These are phyloP conservation scores for Drosophila malerkotliana DNA, from an alignment of 1,140 invertebrate genomes.

Conservation along the genomic window DNA sequence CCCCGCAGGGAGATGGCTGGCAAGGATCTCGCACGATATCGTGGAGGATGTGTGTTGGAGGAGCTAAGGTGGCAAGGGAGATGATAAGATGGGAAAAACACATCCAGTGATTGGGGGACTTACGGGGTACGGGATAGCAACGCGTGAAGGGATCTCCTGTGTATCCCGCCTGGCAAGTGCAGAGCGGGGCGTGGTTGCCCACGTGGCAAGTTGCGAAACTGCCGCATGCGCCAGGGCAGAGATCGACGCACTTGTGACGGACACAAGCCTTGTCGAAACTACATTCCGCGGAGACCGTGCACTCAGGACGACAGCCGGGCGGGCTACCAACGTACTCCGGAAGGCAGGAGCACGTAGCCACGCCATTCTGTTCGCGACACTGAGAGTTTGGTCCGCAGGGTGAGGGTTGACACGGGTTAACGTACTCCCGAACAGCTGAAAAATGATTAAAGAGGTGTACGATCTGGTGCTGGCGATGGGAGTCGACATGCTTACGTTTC, in stretches of 20 bases:
- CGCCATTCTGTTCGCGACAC: constrained; percentile 87
- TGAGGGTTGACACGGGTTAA: constrained; percentile 86
- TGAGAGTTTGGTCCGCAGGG: constrained; percentile 90
- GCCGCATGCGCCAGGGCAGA: constrained; percentile 89
- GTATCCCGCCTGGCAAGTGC: constrained; percentile 86
- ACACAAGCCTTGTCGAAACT: constrained; percentile 88
- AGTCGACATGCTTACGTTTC: constrained; percentile 64
- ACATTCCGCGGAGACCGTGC: constrained; percentile 88
- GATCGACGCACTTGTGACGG: constrained; percentile 88
- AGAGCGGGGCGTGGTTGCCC: constrained; percentile 86
- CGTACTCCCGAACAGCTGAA: constrained; percentile 79
- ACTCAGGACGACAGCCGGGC: constrained; percentile 89
- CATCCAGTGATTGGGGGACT: constrained; percentile 58
- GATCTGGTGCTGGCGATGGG: background rate
- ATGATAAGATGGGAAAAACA: background rate
- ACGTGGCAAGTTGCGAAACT: constrained; percentile 86
- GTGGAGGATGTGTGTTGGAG: constrained; percentile 83
- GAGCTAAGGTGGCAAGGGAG: constrained; percentile 83
- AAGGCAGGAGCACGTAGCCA: constrained; percentile 89
- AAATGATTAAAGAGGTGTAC: constrained; percentile 1
- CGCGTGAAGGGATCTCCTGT: constrained; percentile 88
- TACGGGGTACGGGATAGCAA: constrained; percentile 86
- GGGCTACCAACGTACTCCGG: constrained; percentile 90
- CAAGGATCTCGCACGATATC: constrained; percentile 85
- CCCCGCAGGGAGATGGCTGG: constrained; percentile 84